Percentiles rank a stretch among this genome's conserved stretches.
phyloP scores from a whole-genome alignment of 2,797 vertebrate species.

The Alectoris magna region DNA sequence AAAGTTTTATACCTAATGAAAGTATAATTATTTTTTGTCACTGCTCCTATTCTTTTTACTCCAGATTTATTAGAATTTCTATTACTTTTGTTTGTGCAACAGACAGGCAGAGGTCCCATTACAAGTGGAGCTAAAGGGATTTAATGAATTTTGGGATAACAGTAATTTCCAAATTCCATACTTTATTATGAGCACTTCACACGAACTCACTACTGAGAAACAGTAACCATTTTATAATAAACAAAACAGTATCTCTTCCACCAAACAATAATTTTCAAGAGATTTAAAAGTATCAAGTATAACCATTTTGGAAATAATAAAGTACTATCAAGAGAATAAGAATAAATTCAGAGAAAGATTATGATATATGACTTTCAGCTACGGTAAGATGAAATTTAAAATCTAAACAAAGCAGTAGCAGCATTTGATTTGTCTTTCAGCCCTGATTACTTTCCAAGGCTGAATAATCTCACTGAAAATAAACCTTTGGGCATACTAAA shows the following conservation, averaged over 20 bases:
- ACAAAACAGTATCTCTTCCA: not conserved
- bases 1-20: not conserved
- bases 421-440: conserved; percentile 31
- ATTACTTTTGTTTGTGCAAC: not conserved
- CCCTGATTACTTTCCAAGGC: not conserved
- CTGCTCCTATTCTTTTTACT: not conserved
- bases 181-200: not conserved
- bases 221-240: not conserved
- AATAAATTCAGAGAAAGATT: not conserved
- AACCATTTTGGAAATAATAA: not conserved
- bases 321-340: not conserved
- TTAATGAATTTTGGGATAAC: conserved; percentile 9
- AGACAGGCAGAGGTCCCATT: not conserved
- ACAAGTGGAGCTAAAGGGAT: not conserved
- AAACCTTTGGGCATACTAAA: conserved; percentile 19
- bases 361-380: not conserved
- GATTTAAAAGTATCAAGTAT: not conserved
- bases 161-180: conserved; percentile 6
- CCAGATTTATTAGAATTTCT: not conserved
- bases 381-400: conserved; percentile 1
- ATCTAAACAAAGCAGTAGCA: not conserved
- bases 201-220: not conserved
- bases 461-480: conserved; percentile 34
- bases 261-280: not conserved
- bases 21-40: not conserved